Evolutionary conservation across 2,888 invertebrate species (phyloP).

Genomic region (Drosophila robusta): DNA sequence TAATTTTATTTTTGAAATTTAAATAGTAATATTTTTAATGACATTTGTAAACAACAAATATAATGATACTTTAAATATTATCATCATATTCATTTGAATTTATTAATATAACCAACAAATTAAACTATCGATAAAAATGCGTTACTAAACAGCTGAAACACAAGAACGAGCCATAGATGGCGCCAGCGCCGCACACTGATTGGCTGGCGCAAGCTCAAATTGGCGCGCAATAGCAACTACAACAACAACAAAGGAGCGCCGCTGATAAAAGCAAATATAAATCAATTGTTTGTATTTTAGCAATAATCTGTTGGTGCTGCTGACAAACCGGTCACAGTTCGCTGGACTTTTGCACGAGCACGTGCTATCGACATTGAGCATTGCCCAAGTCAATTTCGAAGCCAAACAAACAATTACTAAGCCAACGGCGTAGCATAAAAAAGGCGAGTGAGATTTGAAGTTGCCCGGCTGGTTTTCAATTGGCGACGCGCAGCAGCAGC

Average conservation of each 20-base stretch:
- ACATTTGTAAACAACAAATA: background rate
- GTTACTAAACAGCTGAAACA: background rate
- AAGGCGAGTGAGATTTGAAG: conserved; percentile 22
- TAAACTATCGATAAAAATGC: background rate
- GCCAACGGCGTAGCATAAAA: conserved; percentile 7
- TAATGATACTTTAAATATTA: no score
- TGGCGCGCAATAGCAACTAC: conserved; percentile 26
- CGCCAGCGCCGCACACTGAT: conserved; percentile 5
- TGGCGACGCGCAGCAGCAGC: conserved; percentile 2
- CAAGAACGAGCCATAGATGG: conserved; percentile 17
- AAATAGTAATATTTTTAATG: background rate
- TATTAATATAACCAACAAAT: no score
- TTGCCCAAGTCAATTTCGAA: conserved; percentile 20
- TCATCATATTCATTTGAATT: no score
- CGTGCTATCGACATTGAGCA: conserved; percentile 31
- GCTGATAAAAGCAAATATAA: conserved; percentile 4
- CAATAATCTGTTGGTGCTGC: background rate
- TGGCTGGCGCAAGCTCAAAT: conserved; percentile 5
- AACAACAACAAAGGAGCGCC: background rate
- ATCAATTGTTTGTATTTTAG: conserved; percentile 5
- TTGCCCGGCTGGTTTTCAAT: conserved; percentile 50
- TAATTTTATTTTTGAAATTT: no score
- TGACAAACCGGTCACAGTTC: conserved; percentile 39
- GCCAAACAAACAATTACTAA: conserved; percentile 11
- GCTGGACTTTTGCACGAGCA: conserved; percentile 25